Conservation (phyloP, 1,140 invertebrate genomes). For the Bombus difficillimus region DNA sequence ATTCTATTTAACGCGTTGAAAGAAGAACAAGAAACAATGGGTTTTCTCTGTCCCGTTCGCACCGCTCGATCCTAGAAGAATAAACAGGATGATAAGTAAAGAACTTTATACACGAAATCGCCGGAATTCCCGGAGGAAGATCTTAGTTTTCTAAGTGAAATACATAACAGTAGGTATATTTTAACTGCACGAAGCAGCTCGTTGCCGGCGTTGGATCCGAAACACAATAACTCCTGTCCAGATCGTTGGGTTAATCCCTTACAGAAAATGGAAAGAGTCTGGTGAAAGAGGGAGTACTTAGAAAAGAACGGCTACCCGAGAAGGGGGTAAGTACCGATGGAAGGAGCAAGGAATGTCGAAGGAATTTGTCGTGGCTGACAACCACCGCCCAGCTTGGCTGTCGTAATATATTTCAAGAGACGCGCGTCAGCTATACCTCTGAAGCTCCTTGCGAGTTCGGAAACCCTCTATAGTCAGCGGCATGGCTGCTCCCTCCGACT, state of each 20-base stretch:
- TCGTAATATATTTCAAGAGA: slow-evolving; percentile 59
- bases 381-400: slow-evolving; percentile 31
- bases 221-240: background rate
- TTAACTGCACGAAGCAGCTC: background rate
- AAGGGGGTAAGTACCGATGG: slow-evolving; percentile 1
- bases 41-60: background rate
- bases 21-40: background rate
- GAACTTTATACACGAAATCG: background rate
- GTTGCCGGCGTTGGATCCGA: background rate
- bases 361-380: slow-evolving; percentile 62
- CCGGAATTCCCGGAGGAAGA: background rate
- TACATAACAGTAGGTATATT: background rate
- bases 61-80: background rate
- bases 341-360: slow-evolving; percentile 36
- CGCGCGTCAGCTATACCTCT: slow-evolving; percentile 17
- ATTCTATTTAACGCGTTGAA: background rate
- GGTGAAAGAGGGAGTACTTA: background rate
- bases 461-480: background rate
- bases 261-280: background rate
- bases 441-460: slow-evolving; percentile 11
- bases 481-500: background rate
- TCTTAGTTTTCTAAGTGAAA: background rate
- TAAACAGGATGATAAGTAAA: background rate
- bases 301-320: background rate
- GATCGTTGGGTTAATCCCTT: slow-evolving; percentile 5